These are phyloP conservation scores for Litoditis marina DNA, from an alignment of 2,888 invertebrate genomes.

Conservation along the genomic window DNA sequence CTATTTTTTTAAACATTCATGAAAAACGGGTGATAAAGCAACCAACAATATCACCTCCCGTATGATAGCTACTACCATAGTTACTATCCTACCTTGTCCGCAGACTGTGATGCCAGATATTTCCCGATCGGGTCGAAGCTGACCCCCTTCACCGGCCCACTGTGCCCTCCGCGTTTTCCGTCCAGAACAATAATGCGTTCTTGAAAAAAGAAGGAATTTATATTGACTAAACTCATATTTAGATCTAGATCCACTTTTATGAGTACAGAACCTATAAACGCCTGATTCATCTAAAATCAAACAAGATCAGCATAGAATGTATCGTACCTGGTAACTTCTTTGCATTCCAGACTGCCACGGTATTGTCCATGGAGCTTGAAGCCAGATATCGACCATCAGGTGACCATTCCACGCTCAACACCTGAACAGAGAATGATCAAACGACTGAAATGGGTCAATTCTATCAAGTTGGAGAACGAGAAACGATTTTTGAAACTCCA, in stretches of 20 bases:
- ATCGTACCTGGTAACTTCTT: slow-evolving; percentile 74
- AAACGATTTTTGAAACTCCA: no score
- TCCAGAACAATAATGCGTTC: slow-evolving; percentile 74
- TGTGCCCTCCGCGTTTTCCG: slow-evolving; percentile 70
- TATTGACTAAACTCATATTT: background rate
- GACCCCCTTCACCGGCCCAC: slow-evolving; percentile 74
- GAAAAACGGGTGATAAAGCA: no score
- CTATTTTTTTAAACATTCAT: no score
- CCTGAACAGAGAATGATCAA: no score
- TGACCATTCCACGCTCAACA: slow-evolving; percentile 93
- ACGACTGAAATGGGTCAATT: no score
- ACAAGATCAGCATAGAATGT: background rate
- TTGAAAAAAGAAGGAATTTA: slow-evolving; percentile 14
- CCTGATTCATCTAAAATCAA: background rate
- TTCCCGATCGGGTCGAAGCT: slow-evolving; percentile 98
- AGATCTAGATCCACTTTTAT: no score
- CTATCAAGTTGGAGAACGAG: no score
- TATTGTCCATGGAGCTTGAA: slow-evolving; percentile 93
- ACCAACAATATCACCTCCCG: slow-evolving; percentile 67
- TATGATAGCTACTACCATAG: slow-evolving; percentile 2
- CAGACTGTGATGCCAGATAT: slow-evolving; percentile 83
- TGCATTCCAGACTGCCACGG: slow-evolving; percentile 94
- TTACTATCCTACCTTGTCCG: slow-evolving; percentile 36
- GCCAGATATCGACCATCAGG: slow-evolving; percentile 89
- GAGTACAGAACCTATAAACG: background rate